Conservation (phyloP, 2,888 invertebrate genomes). For the Dryococelus australis region DNA sequence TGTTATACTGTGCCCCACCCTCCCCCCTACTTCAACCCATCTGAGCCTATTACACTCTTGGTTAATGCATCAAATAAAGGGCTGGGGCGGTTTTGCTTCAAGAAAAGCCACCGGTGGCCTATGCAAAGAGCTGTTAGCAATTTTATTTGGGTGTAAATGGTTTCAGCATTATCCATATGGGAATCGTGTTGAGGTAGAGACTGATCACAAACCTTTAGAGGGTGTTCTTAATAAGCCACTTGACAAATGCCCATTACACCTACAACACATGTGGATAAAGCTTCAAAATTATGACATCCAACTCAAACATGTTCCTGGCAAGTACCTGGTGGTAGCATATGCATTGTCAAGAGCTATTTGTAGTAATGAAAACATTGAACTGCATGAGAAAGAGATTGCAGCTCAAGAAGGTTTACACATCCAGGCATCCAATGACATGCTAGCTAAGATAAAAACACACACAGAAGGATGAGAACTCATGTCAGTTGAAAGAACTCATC, state of each 20-base stretch:
- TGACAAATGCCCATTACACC: background rate
- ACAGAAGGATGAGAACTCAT: background rate
- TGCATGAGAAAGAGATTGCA: background rate
- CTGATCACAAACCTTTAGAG: background rate
- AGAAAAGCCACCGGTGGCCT: background rate
- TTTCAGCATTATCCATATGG: background rate
- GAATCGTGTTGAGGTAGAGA: background rate
- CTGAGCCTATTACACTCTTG: background rate
- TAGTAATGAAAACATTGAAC: background rate
- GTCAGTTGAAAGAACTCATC: background rate
- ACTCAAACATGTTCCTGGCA: background rate
- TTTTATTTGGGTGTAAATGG: background rate
- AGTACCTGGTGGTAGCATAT: background rate
- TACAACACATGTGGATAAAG: background rate
- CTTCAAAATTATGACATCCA: background rate
- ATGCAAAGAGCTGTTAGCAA: background rate
- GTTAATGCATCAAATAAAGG: background rate
- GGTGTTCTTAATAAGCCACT: background rate
- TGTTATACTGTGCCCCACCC: no score
- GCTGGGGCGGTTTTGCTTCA: background rate
- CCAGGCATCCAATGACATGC: background rate
- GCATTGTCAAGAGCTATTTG: background rate
- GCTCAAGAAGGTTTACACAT: background rate
- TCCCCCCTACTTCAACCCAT: no score
- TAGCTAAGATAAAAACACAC: background rate